Base-by-base conservation (phyloP, 2,113 vertebrate species). In the Nibea coibor region DNA sequence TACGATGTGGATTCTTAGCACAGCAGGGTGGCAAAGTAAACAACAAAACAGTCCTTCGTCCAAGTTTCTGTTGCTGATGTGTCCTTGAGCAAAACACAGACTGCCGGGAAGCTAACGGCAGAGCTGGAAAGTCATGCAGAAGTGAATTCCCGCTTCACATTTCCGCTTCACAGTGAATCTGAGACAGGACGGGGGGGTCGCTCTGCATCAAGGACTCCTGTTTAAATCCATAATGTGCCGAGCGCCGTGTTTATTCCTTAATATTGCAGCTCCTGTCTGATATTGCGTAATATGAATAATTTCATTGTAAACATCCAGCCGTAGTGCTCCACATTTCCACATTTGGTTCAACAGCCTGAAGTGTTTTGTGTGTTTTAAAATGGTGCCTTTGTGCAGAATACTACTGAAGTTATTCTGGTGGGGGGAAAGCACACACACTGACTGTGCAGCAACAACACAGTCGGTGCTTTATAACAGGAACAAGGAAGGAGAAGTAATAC, bases 381-480 rank as follows among this genome's bases (percentile, higher is more conserved):
- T 20, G 4, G 7, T 12, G 28, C 56, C 66, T 84, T 72, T 75
- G 82, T 84, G 61, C 70, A 57, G 57, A 47, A n/a, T 71, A 81
- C 64, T 31, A 85, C 73, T 83, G 75, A 74, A 66, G 51, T 70
- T 76, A 53, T 48, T 76, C 76, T 78, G 64, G 15, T 78, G 43
- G 76, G 74, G 74, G n/a, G 50, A 75, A 48, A 74, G 14, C 51
- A 47, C 51, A 47, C 19, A 67, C 9, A 79, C 9, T 77, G n/a
- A 39, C 84, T 71, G n/a, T 39, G 26, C 66, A 78, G 80, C 53
- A 58, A 80, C 53, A 79, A 78, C 81, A 74, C 53, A 65, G 86
- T 80, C 75, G 65, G 16, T 83, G 84, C 81, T 87, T 87, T 70
- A 84, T 63, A 86, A 91, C 65, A 59, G 48, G 56, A 75, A 85